A percentile compares a stretch with the other conserved stretches of the same genome.
Conservation (phyloP, 1,140 invertebrate species). For the Drosophila rhopaloa region DNA sequence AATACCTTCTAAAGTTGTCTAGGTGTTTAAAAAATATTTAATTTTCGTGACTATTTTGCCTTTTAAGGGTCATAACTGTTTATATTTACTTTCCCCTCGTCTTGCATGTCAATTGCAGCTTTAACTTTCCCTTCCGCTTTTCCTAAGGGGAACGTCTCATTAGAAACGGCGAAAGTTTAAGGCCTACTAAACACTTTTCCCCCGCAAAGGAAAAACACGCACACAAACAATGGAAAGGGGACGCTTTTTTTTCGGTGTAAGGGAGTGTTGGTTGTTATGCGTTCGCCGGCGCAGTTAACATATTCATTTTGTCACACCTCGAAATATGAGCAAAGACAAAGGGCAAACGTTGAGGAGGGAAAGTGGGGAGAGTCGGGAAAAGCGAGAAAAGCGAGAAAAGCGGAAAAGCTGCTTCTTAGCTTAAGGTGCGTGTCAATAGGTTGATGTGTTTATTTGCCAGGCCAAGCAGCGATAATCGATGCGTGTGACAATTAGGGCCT, state of each 20-base stretch:
- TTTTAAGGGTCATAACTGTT: constrained; percentile 1
- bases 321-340: constrained; percentile 46
- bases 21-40: too few species aligned
- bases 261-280: constrained; percentile 36
- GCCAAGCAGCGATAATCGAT: constrained; percentile 60
- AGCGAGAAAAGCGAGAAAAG: constrained; percentile 17
- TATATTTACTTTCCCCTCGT: background rate
- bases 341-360: background rate
- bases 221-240: constrained; percentile 1
- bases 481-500: constrained; percentile 60
- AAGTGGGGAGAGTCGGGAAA: constrained; percentile 14
- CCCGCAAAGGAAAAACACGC: constrained; percentile 13
- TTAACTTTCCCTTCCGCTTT: constrained; percentile 24
- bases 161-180: constrained; percentile 49
- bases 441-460: constrained; percentile 74
- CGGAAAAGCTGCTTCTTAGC: constrained; percentile 20
- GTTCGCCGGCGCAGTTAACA: constrained; percentile 43
- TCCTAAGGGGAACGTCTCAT: constrained; percentile 38
- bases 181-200: constrained; percentile 40
- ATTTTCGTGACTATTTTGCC: background rate
- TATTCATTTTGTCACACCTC: constrained; percentile 54
- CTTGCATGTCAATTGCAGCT: constrained; percentile 73
- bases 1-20: too few species aligned
- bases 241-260: background rate
- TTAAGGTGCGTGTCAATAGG: constrained; percentile 63